Evolutionary conservation across 2,888 invertebrate genomes (phyloP), one percentile per base, ranked within the genome.

Genomic region (Eristalinus aeneus): DNA sequence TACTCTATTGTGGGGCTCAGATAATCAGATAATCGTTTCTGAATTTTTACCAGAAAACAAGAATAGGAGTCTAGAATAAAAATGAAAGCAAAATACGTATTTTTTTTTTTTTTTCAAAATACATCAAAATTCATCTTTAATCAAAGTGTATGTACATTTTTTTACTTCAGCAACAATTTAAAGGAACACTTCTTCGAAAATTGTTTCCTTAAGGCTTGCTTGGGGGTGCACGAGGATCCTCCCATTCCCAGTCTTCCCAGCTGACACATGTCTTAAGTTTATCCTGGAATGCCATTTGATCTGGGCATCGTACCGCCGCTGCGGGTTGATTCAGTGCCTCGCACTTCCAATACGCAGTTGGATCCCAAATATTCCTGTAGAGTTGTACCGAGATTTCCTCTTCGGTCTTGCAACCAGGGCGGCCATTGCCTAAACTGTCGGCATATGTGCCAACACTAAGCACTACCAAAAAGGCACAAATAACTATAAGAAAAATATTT

Each of bases 241-340:
- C 89, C 90, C 90, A 91, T 31, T 74, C 32, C 90, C 90, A 91
- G 6, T 90, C 89, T 0, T 88, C 87, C 90, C 91, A 90, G 73
- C 20, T 53, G 0, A 90, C 90, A 60, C 90, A 90, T 16, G 89
- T 88, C 83, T 89, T 90, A 1, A 88, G 11, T 32, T 89, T 90
- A 0, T 90, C 89, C 68, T 89, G n/a, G 39, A 89, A 90, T 0
- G 53, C 76, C 22, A 12, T 36, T 16, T 61, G 23, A 0, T 58
- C 63, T 3, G 90, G 89, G 46, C 90, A 90, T 56, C 88, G 88
- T 12, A 78, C 10, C 39, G 85, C 71, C 32, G 2, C 36, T 8
- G 89, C 90, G 0, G 90, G 87, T 39, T 88, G 75, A 46, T 89
- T 88, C 0, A 90, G 76, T 3, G 61, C n/a, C 11, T 77, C 82